Conservation (phyloP, 2,797 vertebrate species). For the Cheirogaleus major region DNA sequence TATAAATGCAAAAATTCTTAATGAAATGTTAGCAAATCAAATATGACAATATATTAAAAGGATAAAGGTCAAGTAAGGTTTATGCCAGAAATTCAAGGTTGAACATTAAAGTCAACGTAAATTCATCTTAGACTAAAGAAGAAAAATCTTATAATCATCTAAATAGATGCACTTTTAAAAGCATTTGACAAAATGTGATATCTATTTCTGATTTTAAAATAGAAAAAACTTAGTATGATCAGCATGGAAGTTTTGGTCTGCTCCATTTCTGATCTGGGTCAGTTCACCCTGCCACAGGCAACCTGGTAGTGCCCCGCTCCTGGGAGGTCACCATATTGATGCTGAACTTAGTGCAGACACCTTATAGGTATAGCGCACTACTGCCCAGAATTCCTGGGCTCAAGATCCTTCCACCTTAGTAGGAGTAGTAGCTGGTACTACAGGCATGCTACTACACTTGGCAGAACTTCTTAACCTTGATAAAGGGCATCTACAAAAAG, state of each 20-base stretch:
- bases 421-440: no score
- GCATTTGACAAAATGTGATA: neutral
- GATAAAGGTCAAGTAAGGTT: neutral
- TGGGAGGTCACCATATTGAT: no score
- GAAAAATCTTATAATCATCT: neutral
- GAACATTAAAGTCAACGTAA: neutral
- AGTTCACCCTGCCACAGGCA: no score
- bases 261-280: no score
- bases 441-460: no score
- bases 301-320: no score
- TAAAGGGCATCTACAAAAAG: neutral
- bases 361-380: no score
- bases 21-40: neutral
- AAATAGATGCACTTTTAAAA: neutral
- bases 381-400: no score
- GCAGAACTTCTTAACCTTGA: neutral
- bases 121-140: neutral
- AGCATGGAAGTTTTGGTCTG: no score
- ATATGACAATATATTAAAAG: neutral
- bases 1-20: neutral
- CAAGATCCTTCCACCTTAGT: no score
- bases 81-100: neutral
- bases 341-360: no score
- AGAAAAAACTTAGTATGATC: neutral
- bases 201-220: neutral